Percentiles rank a stretch among this genome's conserved stretches.
Conservation (phyloP, 2,797 vertebrate species). For the Acrossocheilus wenchowensis region DNA sequence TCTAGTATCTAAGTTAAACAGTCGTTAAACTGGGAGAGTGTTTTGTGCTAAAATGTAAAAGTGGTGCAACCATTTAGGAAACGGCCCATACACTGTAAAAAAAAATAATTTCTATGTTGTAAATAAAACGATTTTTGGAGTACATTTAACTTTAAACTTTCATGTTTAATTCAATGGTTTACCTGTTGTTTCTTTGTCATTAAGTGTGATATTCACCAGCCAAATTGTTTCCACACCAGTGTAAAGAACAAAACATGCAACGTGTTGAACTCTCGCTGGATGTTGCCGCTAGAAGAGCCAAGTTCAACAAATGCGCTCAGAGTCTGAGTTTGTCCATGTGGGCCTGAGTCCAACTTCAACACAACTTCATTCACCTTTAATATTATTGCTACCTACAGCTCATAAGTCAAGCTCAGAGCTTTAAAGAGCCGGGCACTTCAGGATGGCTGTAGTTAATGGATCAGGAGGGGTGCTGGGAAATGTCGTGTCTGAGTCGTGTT, state of each 20-base stretch:
- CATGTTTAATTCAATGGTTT: not conserved
- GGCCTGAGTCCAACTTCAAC: conserved; percentile 31
- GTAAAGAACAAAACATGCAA: not conserved
- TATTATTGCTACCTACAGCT: conserved; percentile 35
- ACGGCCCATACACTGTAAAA: not conserved
- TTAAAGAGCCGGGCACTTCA: conserved; percentile 16
- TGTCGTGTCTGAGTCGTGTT: conserved; percentile 16
- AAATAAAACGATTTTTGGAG: too few species aligned
- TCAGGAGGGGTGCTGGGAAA: conserved; percentile 41
- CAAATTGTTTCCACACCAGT: not conserved
- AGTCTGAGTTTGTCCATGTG: not conserved
- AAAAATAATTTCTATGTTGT: too few species aligned
- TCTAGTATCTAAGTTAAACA: too few species aligned
- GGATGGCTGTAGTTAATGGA: conserved; percentile 11
- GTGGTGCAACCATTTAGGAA: not conserved
- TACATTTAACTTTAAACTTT: too few species aligned
- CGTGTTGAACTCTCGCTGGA: not conserved
- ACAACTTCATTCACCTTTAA: conserved; percentile 33
- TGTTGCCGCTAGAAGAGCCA: conserved; percentile 14
- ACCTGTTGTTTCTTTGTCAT: not conserved
- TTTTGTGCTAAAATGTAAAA: too few species aligned
- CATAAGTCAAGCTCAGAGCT: conserved; percentile 42
- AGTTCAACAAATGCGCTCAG: conserved; percentile 25
- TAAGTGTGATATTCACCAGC: not conserved
- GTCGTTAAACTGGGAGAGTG: too few species aligned